Evolutionary conservation across 2,797 vertebrate genomes (phyloP), one percentile per base, ranked within the genome.

Genomic region (Dipus sagitta): DNA sequence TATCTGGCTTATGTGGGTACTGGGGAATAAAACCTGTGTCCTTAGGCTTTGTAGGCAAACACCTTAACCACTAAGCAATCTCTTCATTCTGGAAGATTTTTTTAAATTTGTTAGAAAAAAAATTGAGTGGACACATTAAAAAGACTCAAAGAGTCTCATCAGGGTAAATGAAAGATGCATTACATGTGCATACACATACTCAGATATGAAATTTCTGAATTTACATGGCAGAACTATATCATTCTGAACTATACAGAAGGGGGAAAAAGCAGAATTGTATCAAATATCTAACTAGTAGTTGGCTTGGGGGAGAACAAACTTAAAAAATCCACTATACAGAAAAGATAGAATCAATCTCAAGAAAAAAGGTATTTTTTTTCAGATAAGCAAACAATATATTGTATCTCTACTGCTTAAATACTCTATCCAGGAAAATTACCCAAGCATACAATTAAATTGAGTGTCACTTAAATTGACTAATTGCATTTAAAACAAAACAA

Each of bases 271-370:
- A 79, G 67, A 67, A 12, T 32, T 32, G 20, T 32, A 18, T 23
- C 42, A 54, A 60, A 71, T 64, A 58, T 77, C 54, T 88, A 21
- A 65, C 32, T 78, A 67, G 13, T 74, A 68, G 24, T 6, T 34
- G 60, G 20, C 30, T 12, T 15, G 71, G 42, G 65, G 54, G 52
- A 86, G 4, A 79, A n/a, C 38, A 65, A 42, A 42, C 38, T 28
- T 78, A 71, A 86, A 79, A 79, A 60, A 32, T 28, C 5, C 21
- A 65, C 54, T 67, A 80, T 20, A 26, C 1, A 38, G 60, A 30
- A 79, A 32, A 74, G 67, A 65, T 42, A n/a, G 54, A 74, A 79
- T 86, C 65, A 15, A 93, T 72, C 60, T 90, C 42, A 62, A 80
- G 28, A 64, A 72, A 67, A 79, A 72, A 79, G 83, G 47, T 58